phyloP scores from a whole-genome alignment of 2,797 vertebrate genomes.

The Salmo trutta region DNA sequence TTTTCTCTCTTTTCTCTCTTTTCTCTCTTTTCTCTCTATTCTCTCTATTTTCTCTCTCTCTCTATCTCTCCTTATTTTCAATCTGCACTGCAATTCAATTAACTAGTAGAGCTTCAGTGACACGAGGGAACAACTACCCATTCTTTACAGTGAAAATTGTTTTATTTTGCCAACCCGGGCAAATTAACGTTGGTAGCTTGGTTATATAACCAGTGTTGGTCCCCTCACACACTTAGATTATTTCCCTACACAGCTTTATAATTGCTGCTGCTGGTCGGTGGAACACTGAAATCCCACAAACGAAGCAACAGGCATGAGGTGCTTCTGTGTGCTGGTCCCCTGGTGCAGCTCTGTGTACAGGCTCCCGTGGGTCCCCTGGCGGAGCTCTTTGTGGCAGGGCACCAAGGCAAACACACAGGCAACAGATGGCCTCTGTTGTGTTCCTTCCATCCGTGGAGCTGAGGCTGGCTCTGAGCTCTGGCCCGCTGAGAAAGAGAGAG shows the following conservation, averaged over 20 bases:
- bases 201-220: slow-evolving; percentile 47
- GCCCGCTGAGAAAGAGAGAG: slow-evolving; percentile 20
- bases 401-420: slow-evolving; percentile 67
- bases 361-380: slow-evolving; percentile 61
- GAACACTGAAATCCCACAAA: not conserved
- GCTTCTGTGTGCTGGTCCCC: slow-evolving; percentile 51
- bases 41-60: not conserved
- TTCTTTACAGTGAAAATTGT: slow-evolving; percentile 43
- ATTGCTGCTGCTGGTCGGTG: slow-evolving; percentile 48
- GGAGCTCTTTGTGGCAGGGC: slow-evolving; percentile 59
- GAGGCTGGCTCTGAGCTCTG: slow-evolving; percentile 49
- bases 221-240: slow-evolving; percentile 24
- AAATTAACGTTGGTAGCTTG: slow-evolving; percentile 66
- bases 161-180: slow-evolving; percentile 51
- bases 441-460: slow-evolving; percentile 53
- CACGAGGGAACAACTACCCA: slow-evolving; percentile 51
- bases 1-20: not conserved
- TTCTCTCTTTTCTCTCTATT: not conserved
- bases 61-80: not conserved
- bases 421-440: slow-evolving; percentile 66
- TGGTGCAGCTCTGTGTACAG: slow-evolving; percentile 38
- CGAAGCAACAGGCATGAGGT: slow-evolving; percentile 52
- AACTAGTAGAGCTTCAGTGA: slow-evolving; percentile 50
- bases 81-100: slow-evolving; percentile 56
- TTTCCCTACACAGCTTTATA: slow-evolving; percentile 36